Evolutionary conservation across 2,113 vertebrate genomes (phyloP).

Genomic region (Corydoras sp.): DNA sequence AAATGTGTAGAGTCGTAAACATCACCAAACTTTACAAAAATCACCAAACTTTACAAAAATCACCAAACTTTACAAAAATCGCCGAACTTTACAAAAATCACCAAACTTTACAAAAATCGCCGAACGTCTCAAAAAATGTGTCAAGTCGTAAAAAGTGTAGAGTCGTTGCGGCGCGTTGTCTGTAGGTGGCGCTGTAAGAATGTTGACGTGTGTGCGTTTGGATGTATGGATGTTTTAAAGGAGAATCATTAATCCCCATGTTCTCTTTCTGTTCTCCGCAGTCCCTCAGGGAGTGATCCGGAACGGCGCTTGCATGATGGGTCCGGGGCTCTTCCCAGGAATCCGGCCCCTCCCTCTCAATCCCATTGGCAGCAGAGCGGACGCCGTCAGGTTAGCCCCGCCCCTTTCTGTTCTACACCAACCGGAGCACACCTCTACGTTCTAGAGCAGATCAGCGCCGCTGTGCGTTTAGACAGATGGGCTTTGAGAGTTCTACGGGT

Average conservation of each 20-base stretch:
- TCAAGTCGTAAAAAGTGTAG: slow-evolving; percentile 14
- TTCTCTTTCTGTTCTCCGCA: slow-evolving; percentile 52
- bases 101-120: too few relatives aligned
- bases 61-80: too few relatives aligned
- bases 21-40: too few relatives aligned
- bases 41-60: too few relatives aligned
- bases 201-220: slow-evolving; percentile 22
- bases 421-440: too few relatives aligned
- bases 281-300: slow-evolving; percentile 94
- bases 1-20: too few relatives aligned
- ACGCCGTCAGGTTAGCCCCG: slow-evolving; percentile 79
- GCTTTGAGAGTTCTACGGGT: too few relatives aligned
- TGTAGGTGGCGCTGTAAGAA: not conserved
- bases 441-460: too few relatives aligned
- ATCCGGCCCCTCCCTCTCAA: slow-evolving; percentile 89
- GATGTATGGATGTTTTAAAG: slow-evolving; percentile 6
- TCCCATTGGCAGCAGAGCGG: slow-evolving; percentile 85
- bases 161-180: slow-evolving; percentile 10
- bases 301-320: slow-evolving; percentile 90
- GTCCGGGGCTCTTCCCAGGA: slow-evolving; percentile 87
- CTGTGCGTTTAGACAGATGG: too few relatives aligned
- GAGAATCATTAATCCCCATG: slow-evolving; percentile 22
- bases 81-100: too few relatives aligned
- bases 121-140: too few relatives aligned
- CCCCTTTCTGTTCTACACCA: slow-evolving; percentile 2